Evolutionary conservation across 2,888 invertebrate species (phyloP).

Genomic region (Andrena marginata): DNA sequence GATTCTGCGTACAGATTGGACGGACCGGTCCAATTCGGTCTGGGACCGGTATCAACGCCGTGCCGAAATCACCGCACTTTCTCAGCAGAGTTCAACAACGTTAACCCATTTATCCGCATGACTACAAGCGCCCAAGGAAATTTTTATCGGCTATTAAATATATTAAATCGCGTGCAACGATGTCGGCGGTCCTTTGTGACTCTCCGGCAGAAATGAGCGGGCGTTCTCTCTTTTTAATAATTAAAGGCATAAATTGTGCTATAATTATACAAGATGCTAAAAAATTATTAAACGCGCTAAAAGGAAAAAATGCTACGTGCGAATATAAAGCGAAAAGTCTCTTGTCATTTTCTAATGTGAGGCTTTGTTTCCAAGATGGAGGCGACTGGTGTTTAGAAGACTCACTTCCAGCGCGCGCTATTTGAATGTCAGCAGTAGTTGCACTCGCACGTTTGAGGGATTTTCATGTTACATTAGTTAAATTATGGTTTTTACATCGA

Average conservation of each 20-base stretch:
- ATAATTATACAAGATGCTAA: background rate
- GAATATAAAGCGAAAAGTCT: too few species aligned
- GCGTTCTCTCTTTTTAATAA: background rate
- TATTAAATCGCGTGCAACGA: background rate
- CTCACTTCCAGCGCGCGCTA: too few species aligned
- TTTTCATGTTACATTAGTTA: too few species aligned
- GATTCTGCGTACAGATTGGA: constrained; percentile 47
- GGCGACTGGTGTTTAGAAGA: too few species aligned
- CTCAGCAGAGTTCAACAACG: constrained; percentile 48
- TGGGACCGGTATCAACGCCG: constrained; percentile 54
- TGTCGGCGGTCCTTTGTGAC: constrained; percentile 20
- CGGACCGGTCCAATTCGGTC: constrained; percentile 64
- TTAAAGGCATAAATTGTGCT: background rate
- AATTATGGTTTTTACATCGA: too few species aligned
- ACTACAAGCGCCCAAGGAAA: constrained; percentile 8
- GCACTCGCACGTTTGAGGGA: too few species aligned
- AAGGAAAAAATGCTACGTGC: too few species aligned
- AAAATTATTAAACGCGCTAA: too few species aligned
- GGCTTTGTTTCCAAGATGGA: too few species aligned
- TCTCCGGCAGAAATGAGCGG: background rate
- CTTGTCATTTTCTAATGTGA: too few species aligned
- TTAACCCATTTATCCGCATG: constrained; percentile 57
- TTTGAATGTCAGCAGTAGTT: too few species aligned
- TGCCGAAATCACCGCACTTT: constrained; percentile 62
- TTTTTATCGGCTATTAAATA: constrained; percentile 30